A percentile compares a stretch with the other conserved stretches of the same genome.
Conservation (phyloP, 2,797 vertebrate species). For the Sebastes oblongus region DNA sequence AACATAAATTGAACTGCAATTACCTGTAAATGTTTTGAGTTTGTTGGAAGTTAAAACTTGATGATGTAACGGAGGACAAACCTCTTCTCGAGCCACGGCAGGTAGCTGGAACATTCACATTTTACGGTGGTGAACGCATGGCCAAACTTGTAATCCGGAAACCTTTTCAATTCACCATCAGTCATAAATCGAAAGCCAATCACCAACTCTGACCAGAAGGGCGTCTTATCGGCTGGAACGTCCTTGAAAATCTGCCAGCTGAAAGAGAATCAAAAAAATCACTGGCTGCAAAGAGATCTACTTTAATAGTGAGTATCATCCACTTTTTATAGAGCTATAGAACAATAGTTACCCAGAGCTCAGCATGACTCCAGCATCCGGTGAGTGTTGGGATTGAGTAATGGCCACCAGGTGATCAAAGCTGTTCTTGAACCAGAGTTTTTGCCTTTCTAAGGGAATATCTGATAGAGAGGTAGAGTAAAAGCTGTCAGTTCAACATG, state of each 20-base stretch:
- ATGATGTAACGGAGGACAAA: constrained; percentile 42
- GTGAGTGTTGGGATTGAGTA: constrained; percentile 81
- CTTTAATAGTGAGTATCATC: background rate
- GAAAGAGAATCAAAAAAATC: background rate
- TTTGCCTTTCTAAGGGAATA: constrained; percentile 82
- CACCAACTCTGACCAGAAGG: constrained; percentile 90
- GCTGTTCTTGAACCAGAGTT: constrained; percentile 88
- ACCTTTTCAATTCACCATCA: constrained; percentile 83
- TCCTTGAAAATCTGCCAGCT: constrained; percentile 91
- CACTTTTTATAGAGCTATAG: background rate
- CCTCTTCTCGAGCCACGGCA: constrained; percentile 92
- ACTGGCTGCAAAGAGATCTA: accelerated
- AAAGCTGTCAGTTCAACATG: background rate
- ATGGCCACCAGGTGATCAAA: constrained; percentile 87
- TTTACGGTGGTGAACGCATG: constrained; percentile 91
- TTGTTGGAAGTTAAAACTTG: background rate
- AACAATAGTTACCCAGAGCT: constrained; percentile 87
- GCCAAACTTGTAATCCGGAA: constrained; percentile 86
- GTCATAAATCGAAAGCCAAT: constrained; percentile 90
- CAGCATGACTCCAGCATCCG: constrained; percentile 87
- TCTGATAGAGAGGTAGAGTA: constrained; percentile 66
- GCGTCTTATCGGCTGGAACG: constrained; percentile 74
- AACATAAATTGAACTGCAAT: background rate
- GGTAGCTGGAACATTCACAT: constrained; percentile 88
- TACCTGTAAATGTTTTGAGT: background rate